These are phyloP conservation scores for Cyanoramphus novaezelandiae DNA, from an alignment of 2,113 vertebrate species.

Conservation along the genomic window DNA sequence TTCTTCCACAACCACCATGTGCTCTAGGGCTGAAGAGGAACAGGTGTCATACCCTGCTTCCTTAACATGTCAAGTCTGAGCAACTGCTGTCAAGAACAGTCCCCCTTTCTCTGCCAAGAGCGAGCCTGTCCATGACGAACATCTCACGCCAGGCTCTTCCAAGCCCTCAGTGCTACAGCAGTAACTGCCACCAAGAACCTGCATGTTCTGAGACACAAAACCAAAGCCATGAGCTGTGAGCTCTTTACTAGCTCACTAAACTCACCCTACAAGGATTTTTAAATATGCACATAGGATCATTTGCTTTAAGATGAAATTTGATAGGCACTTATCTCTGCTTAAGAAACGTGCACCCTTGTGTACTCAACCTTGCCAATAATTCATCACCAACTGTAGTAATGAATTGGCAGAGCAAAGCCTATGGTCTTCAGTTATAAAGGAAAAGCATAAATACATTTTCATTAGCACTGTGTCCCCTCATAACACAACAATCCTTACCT, in stretches of 20 bases:
- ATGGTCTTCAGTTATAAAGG: neutral
- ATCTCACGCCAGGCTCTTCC: neutral
- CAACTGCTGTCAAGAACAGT: neutral
- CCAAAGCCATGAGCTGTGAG: neutral
- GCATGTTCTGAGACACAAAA: neutral
- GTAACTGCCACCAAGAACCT: neutral
- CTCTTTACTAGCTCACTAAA: neutral
- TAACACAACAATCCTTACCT: conserved; percentile 69
- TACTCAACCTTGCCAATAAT: neutral
- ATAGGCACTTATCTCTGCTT: neutral
- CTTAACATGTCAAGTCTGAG: neutral
- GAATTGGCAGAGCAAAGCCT: neutral
- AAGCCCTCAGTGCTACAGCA: neutral
- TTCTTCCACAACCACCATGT: neutral
- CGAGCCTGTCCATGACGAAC: neutral
- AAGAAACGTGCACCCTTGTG: neutral
- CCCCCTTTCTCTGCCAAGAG: neutral
- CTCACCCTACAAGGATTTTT: neutral
- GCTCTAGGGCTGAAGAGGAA: neutral
- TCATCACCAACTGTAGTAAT: neutral
- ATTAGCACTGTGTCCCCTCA: neutral
- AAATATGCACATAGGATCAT: neutral
- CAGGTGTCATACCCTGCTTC: neutral
- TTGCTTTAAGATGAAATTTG: neutral
- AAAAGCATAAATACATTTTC: neutral